Conservation (phyloP, 2,888 invertebrate genomes). For the Agonopterix heracliana region DNA sequence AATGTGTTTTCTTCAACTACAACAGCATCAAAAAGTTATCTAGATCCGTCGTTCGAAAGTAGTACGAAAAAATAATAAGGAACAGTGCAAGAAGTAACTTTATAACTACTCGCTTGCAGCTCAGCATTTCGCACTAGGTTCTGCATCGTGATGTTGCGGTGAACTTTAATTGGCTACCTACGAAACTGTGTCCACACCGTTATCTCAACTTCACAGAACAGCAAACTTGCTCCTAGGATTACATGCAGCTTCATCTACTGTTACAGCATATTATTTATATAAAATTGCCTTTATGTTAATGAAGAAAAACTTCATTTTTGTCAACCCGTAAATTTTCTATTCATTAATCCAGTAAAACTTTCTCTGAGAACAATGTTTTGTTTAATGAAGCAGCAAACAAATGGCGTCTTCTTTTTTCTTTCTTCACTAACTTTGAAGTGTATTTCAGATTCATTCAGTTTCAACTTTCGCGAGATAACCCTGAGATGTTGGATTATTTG, state of each 20-base stretch:
- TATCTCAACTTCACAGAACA: not conserved
- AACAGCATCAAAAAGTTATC: too few relatives aligned
- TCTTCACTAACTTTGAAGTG: slow-evolving; percentile 4
- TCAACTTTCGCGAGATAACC: not conserved
- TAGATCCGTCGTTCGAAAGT: too few relatives aligned
- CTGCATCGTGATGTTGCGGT: not conserved
- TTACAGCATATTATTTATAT: not conserved
- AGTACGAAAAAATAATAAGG: too few relatives aligned
- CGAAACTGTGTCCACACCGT: slow-evolving; percentile 1
- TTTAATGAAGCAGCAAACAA: slow-evolving; percentile 5
- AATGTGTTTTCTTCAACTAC: too few relatives aligned
- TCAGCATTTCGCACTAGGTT: not conserved
- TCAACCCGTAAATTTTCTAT: not conserved
- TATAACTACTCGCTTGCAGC: too few relatives aligned
- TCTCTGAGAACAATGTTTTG: slow-evolving; percentile 1
- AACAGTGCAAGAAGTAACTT: too few relatives aligned
- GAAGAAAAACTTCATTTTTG: not conserved
- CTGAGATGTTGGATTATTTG: slow-evolving; percentile 16
- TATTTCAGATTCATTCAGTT: not conserved
- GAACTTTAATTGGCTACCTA: slow-evolving; percentile 9
- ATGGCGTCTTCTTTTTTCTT: slow-evolving; percentile 1
- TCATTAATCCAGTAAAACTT: slow-evolving; percentile 2
- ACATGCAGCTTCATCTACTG: not conserved
- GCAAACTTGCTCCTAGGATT: not conserved
- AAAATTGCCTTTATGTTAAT: too few relatives aligned